Base-by-base conservation (phyloP, 1,140 invertebrate genomes). In the Temnothorax nylanderi region DNA sequence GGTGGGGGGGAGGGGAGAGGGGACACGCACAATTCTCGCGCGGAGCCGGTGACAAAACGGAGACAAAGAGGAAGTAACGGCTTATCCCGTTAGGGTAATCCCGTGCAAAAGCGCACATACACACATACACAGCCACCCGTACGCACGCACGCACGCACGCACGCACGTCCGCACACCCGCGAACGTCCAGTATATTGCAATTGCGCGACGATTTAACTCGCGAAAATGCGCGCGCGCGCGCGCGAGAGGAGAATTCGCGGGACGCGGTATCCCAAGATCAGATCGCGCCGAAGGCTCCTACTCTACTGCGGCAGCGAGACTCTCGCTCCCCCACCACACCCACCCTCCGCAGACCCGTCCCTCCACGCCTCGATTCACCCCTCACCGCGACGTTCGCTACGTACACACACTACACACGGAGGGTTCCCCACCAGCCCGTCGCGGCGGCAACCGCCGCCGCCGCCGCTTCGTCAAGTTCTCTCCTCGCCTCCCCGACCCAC, bases 211-310 rank as follows among this genome's bases (percentile, higher is more conserved):
- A 60, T 84, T 18, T 13, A 1, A 26, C 51, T 74, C 54, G 44
- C 69, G 80, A 56, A 13, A 67, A 65, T 34, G 32, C 60, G 60
- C 62, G 72, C 71, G 71, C 58, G 56, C 60, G 67, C 65, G 64
- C 34, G 58, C 72, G 47, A 72, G 34, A 37, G 41, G 41, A 81
- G 47, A 62, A 44, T 60, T 18, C 44, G 34, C 75, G 62, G 71
- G 21, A 7, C 5, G 37, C 74, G 41, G 89, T 26, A 90, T 37
- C 0, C 49, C 58, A 26, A 88, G 90, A 91, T 89, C 87, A 74
- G 87, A 87, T 85, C 90, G 78, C 93, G 92, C 92, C 93, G 93
- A 94, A 95, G 93, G 94, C 94, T 93, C 94, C 94, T 95, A 95
- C 94, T 94, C 95, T 95, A 95, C 95, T 95, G 94, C 92, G 76